Evolutionary conservation across 1,140 invertebrate genomes (phyloP).

Genomic region (Brachionus paranguensis): DNA sequence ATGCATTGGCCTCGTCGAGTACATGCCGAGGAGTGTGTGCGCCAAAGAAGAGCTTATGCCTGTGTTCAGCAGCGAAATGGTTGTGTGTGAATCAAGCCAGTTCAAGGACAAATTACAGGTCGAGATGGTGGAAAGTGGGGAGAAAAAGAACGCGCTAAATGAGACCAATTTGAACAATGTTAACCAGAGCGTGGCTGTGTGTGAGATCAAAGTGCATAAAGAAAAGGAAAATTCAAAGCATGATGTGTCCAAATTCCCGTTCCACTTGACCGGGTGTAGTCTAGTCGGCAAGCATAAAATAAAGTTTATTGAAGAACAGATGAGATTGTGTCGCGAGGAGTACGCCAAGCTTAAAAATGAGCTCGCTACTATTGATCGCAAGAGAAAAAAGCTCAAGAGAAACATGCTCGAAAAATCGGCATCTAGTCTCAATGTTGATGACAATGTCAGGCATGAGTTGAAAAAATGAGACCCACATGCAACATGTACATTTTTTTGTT

Average conservation of each 20-base stretch:
- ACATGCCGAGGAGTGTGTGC: not conserved
- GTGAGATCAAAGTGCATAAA: not conserved
- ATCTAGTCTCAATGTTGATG: not conserved
- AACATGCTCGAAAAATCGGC: constrained; percentile 8
- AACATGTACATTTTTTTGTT: not conserved
- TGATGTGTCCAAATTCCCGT: not conserved
- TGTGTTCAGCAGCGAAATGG: not conserved
- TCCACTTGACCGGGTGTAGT: not conserved
- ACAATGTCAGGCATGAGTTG: not conserved
- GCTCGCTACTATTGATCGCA: constrained; percentile 13
- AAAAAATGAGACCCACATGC: not conserved
- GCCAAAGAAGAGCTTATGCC: not conserved
- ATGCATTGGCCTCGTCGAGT: not conserved
- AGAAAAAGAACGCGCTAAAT: not conserved
- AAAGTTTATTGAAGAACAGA: constrained; percentile 36
- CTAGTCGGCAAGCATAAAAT: constrained; percentile 20
- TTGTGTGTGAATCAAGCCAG: not conserved
- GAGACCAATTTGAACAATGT: not conserved
- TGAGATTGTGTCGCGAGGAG: constrained; percentile 35
- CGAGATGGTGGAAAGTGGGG: not conserved
- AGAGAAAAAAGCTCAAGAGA: constrained; percentile 33
- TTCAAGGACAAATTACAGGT: not conserved
- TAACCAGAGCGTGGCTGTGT: not conserved
- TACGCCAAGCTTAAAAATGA: constrained; percentile 36
- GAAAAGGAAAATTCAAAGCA: not conserved